These are phyloP conservation scores for Timema podura DNA, from an alignment of 2,888 invertebrate species.

Conservation along the genomic window DNA sequence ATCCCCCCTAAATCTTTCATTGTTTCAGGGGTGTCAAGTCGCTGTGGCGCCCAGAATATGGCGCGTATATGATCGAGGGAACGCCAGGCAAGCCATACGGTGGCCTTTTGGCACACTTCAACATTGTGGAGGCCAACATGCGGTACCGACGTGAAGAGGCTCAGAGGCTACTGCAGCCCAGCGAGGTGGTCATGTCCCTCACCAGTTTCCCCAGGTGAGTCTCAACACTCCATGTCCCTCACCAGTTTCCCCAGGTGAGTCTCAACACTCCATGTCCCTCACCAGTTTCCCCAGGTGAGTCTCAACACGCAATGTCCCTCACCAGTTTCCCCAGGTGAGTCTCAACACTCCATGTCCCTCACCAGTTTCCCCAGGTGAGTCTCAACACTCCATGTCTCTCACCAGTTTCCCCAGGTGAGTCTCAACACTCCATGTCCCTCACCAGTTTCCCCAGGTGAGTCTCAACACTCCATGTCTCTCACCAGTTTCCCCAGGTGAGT, in stretches of 20 bases:
- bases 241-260: not conserved
- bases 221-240: conserved; percentile 14
- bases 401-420: no score
- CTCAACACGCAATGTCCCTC: no score
- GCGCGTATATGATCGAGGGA: conserved; percentile 98
- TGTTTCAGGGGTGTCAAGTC: conserved; percentile 65
- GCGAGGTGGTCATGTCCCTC: conserved; percentile 84
- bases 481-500: no score
- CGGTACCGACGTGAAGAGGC: conserved; percentile 81
- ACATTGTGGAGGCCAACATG: conserved; percentile 98
- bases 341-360: no score
- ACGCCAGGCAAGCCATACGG: conserved; percentile 97
- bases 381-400: no score
- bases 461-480: no score
- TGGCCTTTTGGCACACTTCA: conserved; percentile 92
- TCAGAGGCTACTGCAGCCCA: conserved; percentile 65
- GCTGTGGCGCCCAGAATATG: conserved; percentile 97
- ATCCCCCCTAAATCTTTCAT: not conserved
- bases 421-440: no score
- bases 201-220: conserved; percentile 88
- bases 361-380: no score
- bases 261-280: not conserved
- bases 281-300: no score
- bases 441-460: no score
- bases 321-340: no score